These are phyloP conservation scores for Puntigrus tetrazona DNA, from an alignment of 2,113 vertebrate species.

Conservation along the genomic window DNA sequence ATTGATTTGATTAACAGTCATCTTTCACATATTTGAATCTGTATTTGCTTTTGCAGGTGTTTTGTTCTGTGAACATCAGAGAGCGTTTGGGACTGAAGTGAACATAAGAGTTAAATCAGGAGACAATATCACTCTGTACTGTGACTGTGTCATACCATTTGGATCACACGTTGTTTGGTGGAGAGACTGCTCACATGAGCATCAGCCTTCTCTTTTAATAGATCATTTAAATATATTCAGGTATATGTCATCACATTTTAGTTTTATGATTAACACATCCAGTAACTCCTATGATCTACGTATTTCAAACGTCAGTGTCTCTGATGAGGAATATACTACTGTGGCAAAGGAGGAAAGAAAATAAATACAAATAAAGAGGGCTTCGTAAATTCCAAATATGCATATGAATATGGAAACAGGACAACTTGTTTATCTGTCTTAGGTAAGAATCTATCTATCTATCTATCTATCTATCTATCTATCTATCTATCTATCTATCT, in stretches of 20 bases:
- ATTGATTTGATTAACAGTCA: background rate
- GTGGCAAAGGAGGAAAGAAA: background rate
- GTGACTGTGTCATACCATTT: background rate
- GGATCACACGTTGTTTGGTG: background rate
- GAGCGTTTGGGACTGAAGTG: slow-evolving; percentile 35
- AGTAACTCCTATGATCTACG: slow-evolving; percentile 13
- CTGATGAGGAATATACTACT: slow-evolving; percentile 54
- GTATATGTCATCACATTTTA: background rate
- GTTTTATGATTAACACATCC: background rate
- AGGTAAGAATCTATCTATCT: background rate
- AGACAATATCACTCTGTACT: slow-evolving; percentile 34
- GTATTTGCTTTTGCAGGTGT: slow-evolving; percentile 13
- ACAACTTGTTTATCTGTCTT: background rate
- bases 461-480: too few species aligned
- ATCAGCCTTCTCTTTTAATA: slow-evolving; percentile 27
- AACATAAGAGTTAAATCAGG: slow-evolving; percentile 34
- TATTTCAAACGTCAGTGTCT: slow-evolving; percentile 52
- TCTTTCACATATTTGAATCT: background rate
- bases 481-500: too few species aligned
- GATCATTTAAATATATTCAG: fast-evolving
- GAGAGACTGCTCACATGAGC: slow-evolving; percentile 21
- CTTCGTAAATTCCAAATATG: background rate
- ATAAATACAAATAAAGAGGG: background rate
- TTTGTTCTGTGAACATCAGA: slow-evolving; percentile 3
- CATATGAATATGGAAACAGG: background rate